These are phyloP conservation scores for Amblyornis subalaris DNA, from an alignment of 2,113 vertebrate species.

Conservation along the genomic window DNA sequence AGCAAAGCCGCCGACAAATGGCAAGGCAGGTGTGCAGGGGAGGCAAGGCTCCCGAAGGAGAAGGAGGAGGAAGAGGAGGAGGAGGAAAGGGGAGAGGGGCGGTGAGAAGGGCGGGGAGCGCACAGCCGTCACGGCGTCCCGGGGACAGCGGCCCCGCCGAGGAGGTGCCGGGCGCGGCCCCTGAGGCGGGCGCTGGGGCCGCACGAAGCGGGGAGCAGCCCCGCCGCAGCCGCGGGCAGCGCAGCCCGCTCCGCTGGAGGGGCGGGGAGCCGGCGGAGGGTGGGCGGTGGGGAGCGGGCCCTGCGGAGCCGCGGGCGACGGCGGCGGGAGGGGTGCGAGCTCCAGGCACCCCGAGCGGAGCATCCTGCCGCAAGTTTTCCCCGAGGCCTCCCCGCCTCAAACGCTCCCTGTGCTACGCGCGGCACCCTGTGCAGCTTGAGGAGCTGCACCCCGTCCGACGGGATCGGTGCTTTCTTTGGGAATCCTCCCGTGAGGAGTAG, in stretches of 20 bases:
- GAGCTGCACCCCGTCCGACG: background rate
- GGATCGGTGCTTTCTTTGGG: background rate
- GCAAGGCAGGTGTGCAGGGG: slow-evolving; percentile 29
- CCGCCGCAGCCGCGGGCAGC: background rate
- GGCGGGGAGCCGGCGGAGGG: background rate
- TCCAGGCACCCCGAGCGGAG: background rate
- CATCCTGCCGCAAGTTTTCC: background rate
- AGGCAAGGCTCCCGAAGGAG: background rate
- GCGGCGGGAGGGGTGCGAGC: background rate
- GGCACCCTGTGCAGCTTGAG: background rate
- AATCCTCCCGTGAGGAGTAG: background rate
- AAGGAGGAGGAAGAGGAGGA: background rate
- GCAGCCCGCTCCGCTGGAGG: background rate
- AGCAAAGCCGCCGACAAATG: slow-evolving; percentile 33
- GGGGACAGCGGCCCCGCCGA: background rate
- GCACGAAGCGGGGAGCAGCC: background rate
- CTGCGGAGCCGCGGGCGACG: background rate
- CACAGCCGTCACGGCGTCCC: background rate
- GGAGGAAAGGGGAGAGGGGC: background rate
- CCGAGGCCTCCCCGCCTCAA: background rate
- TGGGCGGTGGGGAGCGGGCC: background rate
- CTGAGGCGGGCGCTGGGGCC: background rate
- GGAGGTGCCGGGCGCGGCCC: background rate
- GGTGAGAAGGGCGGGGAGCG: slow-evolving; percentile 6
- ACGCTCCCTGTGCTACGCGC: too few relatives aligned